Conservation (phyloP, 2,797 vertebrate genomes). For the Tiaroga cobitis region DNA sequence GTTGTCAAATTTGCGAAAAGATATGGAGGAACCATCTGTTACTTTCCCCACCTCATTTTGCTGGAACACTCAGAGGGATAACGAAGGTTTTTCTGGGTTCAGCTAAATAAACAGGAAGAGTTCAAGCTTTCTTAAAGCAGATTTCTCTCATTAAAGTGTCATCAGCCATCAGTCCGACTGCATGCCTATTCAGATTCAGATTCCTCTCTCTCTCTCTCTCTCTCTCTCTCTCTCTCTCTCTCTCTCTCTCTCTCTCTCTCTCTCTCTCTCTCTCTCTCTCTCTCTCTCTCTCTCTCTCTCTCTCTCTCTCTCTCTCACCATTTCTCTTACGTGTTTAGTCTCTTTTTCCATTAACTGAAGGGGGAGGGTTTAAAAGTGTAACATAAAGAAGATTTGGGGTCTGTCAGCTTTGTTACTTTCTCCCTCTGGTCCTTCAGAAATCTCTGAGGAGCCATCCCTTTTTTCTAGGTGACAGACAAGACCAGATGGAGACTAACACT, state of each 20-base stretch:
- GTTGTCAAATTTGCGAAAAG: conserved; percentile 16
- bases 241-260: not conserved
- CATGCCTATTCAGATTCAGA: conserved; percentile 1
- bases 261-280: conserved; percentile 9
- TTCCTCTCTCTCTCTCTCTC: not conserved
- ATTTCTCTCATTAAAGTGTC: conserved; percentile 45
- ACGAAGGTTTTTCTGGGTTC: conserved; percentile 39
- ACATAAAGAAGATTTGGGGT: conserved; percentile 15
- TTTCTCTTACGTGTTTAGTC: conserved; percentile 6
- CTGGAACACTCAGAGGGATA: conserved; percentile 37
- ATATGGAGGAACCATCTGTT: conserved; percentile 38
- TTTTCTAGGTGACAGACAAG: conserved; percentile 4
- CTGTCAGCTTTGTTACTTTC: conserved; percentile 7
- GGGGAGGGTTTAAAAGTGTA: not conserved
- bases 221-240: not conserved
- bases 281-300: not conserved
- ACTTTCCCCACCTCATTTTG: conserved; percentile 49
- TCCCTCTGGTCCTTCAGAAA: conserved; percentile 22
- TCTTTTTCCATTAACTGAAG: conserved; percentile 20
- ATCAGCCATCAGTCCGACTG: conserved; percentile 1
- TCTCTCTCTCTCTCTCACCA: not conserved
- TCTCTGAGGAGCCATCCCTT: conserved; percentile 9
- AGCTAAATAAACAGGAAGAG: conserved; percentile 44
- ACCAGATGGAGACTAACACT: not conserved
- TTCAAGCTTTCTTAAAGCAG: conserved; percentile 36